Base-by-base conservation (phyloP, 2,113 vertebrate genomes). In the Monopterus albus region DNA sequence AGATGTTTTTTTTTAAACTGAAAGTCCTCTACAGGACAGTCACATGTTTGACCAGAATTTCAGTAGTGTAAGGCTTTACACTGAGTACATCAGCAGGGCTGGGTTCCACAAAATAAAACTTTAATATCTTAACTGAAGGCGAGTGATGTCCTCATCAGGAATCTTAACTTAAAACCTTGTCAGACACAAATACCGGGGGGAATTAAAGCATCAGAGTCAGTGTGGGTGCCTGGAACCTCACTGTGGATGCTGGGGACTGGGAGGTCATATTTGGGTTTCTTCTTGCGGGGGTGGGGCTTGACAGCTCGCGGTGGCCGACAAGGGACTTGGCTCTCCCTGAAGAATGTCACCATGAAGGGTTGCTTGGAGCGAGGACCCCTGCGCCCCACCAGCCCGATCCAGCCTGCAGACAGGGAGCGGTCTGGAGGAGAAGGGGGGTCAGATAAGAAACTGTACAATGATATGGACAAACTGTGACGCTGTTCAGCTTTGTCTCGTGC, bases 301-400 rank as follows among this genome's bases (percentile, higher is more conserved):
- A 92, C 87, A 0, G 95, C 95, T 2, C 95, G 89, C 0, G 96
- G 87, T 1, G 92, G 85, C 0, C 96, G 93, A n/a, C 82, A 26
- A 0, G 95, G 94, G 51, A 91, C 78, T 68, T 92, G 83, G 59
- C 86, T 95, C 8, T 93, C 95, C 33, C 96, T 93, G 92, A 96
- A 98, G 80, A 98, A 98, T 0, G 96, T 98, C 87, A 98, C 97
- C 95, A 98, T 94, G 88, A 98, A 98, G 26, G 96, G 97, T 66
- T 98, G 97, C 78, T 95, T 96, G 87, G 96, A 95, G 18, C 93
- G 94, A 0, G 95, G 95, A 0, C 95, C 97, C 0, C 90, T 78
- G 46, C 92, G 94, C 0, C 97, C 97, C 87, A 98, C 80, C 79
- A 98, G 56, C 62, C 97, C 96, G 0, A 94, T 96, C 6, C 92